A percentile compares a stretch with the other conserved stretches of the same genome.
phyloP scores from a whole-genome alignment of 2,888 invertebrate genomes.

The Brachyptera risi region DNA sequence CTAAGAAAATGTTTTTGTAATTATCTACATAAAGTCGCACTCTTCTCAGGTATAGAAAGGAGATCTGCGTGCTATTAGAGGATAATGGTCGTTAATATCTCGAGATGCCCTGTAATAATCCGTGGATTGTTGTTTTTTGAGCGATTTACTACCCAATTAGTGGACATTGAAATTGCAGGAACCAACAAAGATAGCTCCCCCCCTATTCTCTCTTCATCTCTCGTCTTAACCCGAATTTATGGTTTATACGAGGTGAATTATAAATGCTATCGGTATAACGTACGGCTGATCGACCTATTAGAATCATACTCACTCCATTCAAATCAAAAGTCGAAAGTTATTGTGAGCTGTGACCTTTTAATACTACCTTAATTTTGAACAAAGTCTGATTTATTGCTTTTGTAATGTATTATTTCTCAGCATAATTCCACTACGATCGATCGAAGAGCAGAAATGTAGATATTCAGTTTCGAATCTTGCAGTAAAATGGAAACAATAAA shows the following conservation, averaged over 20 bases:
- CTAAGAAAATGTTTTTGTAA: not conserved
- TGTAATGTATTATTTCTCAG: not conserved
- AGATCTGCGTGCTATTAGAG: not conserved
- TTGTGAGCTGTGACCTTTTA: no score
- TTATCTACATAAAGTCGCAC: not conserved
- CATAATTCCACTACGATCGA: no score
- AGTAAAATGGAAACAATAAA: no score
- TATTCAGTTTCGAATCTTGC: no score
- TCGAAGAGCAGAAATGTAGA: no score
- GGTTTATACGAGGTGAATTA: conserved; percentile 17
- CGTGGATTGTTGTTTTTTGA: conserved; percentile 13
- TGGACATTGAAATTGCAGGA: conserved; percentile 32
- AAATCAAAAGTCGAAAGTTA: no score
- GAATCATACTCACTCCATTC: not conserved
- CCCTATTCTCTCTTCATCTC: no score
- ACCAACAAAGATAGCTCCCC: not conserved
- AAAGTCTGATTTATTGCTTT: no score
- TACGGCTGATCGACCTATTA: no score
- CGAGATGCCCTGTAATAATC: conserved; percentile 17
- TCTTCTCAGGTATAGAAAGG: not conserved
- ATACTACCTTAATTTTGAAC: no score
- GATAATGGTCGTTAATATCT: conserved; percentile 19
- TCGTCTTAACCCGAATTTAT: conserved; percentile 19
- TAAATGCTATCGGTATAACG: no score
- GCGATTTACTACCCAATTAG: conserved; percentile 34